Evolutionary conservation across 2,113 vertebrate genomes (phyloP).

Genomic region (Pluvianellus socialis): DNA sequence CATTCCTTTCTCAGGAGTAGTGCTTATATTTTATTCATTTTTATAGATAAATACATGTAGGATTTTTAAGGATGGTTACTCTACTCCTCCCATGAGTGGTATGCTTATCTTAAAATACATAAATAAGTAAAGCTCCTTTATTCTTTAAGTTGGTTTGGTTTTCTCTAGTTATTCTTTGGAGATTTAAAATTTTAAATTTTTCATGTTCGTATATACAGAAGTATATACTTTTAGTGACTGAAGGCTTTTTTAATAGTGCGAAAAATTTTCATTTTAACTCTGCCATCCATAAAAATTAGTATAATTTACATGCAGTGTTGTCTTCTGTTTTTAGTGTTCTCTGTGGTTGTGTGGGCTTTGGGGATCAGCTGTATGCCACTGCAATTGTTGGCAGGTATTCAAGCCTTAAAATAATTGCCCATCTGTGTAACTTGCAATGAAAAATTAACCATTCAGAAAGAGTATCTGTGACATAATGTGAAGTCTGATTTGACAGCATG

Average conservation of each 20-base stretch:
- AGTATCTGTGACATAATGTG: slow-evolving; percentile 41
- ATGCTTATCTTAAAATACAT: not conserved
- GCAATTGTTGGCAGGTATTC: slow-evolving; percentile 45
- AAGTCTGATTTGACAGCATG: slow-evolving; percentile 52
- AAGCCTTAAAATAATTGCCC: slow-evolving; percentile 53
- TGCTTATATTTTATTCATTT: not conserved
- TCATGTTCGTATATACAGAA: not conserved
- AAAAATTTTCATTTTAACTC: not conserved
- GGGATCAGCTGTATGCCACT: slow-evolving; percentile 1
- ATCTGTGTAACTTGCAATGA: slow-evolving; percentile 54
- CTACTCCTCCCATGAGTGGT: not conserved
- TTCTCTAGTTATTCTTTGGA: not conserved
- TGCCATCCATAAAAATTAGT: not conserved
- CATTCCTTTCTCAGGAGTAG: not conserved
- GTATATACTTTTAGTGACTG: not conserved
- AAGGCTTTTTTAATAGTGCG: not conserved
- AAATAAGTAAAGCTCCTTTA: not conserved
- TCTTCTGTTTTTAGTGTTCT: not conserved
- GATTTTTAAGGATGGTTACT: not conserved
- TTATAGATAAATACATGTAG: not conserved
- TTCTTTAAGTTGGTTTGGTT: not conserved
- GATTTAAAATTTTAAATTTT: not conserved
- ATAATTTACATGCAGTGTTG: not conserved
- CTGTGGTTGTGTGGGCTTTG: slow-evolving; percentile 4
- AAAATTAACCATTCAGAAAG: slow-evolving; percentile 39